Conservation (phyloP, 2,797 vertebrate genomes). For the Myripristis jacobus region DNA sequence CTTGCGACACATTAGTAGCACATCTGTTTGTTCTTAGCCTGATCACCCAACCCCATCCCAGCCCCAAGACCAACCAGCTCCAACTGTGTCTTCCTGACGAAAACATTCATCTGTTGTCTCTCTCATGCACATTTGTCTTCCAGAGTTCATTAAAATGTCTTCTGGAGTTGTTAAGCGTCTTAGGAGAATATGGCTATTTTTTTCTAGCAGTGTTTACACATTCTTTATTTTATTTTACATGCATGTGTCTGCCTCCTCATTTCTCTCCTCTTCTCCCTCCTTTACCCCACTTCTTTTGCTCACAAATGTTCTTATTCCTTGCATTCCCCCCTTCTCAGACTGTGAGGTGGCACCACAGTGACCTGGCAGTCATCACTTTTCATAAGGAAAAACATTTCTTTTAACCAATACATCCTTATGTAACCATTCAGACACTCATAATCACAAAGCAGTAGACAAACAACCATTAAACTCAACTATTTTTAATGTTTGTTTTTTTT, state of each 20-base stretch:
- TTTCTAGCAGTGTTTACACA: not conserved
- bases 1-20: slow-evolving; percentile 53
- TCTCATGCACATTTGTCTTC: not conserved
- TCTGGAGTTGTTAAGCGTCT: not conserved
- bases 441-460: slow-evolving; percentile 20
- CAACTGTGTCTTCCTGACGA: slow-evolving; percentile 10
- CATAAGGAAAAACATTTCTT: slow-evolving; percentile 6
- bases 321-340: slow-evolving; percentile 1
- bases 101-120: slow-evolving; percentile 19
- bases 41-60: slow-evolving; percentile 44
- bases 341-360: slow-evolving; percentile 4
- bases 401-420: slow-evolving; percentile 8
- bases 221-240: not conserved
- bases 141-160: slow-evolving; percentile 10
- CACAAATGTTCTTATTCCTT: slow-evolving; percentile 12
- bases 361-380: too few relatives aligned
- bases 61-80: slow-evolving; percentile 27
- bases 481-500: not conserved
- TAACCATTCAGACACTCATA: slow-evolving; percentile 26
- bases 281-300: not conserved
- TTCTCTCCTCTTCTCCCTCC: too few relatives aligned
- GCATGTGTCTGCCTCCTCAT: not conserved
- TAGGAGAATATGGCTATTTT: not conserved
- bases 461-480: not conserved
- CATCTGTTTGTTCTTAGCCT: slow-evolving; percentile 65